Evolutionary conservation across 1,140 invertebrate genomes (phyloP), one percentile per base, ranked within the genome.

Genomic region (Pectinophora gossypiella): DNA sequence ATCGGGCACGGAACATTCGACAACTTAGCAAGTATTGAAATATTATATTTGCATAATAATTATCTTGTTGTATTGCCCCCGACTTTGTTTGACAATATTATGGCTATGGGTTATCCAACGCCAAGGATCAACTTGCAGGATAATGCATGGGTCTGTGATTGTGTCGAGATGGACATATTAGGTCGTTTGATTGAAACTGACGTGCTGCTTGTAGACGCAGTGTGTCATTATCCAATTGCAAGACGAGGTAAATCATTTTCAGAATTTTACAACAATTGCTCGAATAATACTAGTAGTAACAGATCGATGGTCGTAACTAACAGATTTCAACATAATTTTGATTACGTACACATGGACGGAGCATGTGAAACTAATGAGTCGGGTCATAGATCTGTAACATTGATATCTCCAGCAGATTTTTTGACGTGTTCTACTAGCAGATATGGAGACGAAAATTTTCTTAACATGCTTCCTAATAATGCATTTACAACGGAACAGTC

Each of bases 71-170:
- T 66, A 5, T n/a, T 87, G 20, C 67, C 71, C 4, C 10, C 48
- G 20, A 65, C 67, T 0, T 49, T 85, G 20, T 85, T 87, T 53
- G 35, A 59, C n/a, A 63, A 50, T 12, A 54, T 81, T 42, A 36
- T 73, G 5, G 45, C 54, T 18, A 15, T 19, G 0, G 32, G 48
- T 32, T n/a, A n/a, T n/a, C 59, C 54, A 18, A 51, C 45, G 13
- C 70, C 69, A 46, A 68, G 67, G 46, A 72, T 86, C 27, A 69
- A 72, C 53, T 51, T 86, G 21, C 68, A 77, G 18, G 52, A 76
- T 35, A 87, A 87, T 52, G 54, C 52, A 9, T 87, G 76, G 81
- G 10, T 68, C 12, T 87, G 84, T 57, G 50, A 68, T 53, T 87
- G 38, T n/a, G n/a, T n/a, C 38, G 9, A 15, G 7, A 40, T 40